Evolutionary conservation across 2,797 vertebrate genomes (phyloP).

Genomic region (Orestias chungarensis): DNA sequence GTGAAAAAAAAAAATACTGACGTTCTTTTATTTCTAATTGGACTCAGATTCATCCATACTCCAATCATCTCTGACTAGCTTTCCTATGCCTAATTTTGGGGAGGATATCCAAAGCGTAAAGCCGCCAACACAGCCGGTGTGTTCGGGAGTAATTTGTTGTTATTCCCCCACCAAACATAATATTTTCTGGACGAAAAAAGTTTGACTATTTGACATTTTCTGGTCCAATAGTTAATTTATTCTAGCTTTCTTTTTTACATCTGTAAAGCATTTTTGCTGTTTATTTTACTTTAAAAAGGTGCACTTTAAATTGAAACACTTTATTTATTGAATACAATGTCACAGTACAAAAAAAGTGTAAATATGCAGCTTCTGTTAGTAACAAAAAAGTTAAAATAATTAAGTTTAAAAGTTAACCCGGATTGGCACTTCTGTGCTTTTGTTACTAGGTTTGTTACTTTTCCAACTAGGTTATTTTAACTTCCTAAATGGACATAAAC

Average conservation of each 20-base stretch:
- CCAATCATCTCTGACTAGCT: no score
- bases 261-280: neutral
- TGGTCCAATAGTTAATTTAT: neutral
- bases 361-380: neutral
- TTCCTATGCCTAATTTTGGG: no score
- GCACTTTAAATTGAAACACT: neutral
- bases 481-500: neutral
- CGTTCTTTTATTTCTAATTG: no score
- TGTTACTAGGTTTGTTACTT: no score
- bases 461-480: neutral
- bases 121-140: no score
- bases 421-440: neutral
- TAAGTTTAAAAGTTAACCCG: neutral
- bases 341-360: neutral
- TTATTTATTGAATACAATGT: neutral
- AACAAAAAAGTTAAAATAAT: neutral
- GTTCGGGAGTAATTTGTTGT: neutral
- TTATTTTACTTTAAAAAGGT: neutral
- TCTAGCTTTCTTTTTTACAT: neutral
- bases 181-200: neutral
- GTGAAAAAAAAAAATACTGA: no score
- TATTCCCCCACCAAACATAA: neutral
- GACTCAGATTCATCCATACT: no score
- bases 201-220: no score
- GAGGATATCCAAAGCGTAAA: no score